Evolutionary conservation across 2,797 vertebrate species (phyloP), one percentile per base, ranked within the genome.

Genomic region (Apogon hyalosoma): DNA sequence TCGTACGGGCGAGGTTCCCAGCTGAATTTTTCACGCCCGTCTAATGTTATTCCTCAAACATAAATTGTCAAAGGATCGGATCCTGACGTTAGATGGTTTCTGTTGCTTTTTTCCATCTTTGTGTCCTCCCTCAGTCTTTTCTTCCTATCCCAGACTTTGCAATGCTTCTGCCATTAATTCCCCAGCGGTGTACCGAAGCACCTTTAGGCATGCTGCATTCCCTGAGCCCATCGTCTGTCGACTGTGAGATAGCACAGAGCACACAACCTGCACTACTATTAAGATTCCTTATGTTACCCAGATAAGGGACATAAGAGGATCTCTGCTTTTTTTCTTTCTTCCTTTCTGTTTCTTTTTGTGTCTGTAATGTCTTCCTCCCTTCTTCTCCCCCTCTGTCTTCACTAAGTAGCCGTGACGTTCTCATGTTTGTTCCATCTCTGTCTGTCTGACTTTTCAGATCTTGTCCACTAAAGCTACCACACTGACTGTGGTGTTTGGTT

Each of bases 231-330:
- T 80, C 75, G 67, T 74, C 84, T 88, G 83, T 87, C 49, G 73
- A 63, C 75, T 76, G 68, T 87, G 85, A 90, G 81, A 91, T 80
- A 85, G 84, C 43, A 2, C 79, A 81, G 83, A 88, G 79, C 68
- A 77, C 69, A 75, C 64, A 87, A 89, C 75, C 74, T 82, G 73
- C 73, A 66, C 75, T 56, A 53, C 73, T 77, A 77, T 86, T 87
- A 83, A 83, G 77, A 87, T 78, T 88, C 79, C 77, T 90, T 62
- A 78, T 84, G 83, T 79, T 86, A 46, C 68, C 59, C 78, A 86
- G 85, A 91, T 90, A 87, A 89, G 81, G 51, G 52, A 81, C 82
- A 70, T 71, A 76, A 81, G 47, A 54, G 60, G 70, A 77, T 49
- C 64, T 80, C 75, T 73, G 77, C 75, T 81, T 80, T 71, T 52